phyloP scores from a whole-genome alignment of 23 tunicate genomes.

The Trididemnum clinides region DNA sequence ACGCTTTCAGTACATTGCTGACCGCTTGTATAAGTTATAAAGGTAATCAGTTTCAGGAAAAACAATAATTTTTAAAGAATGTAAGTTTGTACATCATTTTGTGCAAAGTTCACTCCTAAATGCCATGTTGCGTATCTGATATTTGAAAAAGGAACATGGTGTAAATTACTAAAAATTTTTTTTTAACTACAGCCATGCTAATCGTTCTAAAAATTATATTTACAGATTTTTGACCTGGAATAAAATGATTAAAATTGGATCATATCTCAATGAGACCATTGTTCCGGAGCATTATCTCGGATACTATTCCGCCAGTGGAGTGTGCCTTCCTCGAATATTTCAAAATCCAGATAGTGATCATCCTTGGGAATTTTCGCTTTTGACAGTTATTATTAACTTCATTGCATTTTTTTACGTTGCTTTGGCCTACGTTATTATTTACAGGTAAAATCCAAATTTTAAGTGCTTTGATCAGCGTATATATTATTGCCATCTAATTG shows the following conservation, averaged over 20 bases:
- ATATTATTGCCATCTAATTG: background rate
- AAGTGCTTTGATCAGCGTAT: background rate
- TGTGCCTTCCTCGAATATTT: constrained; percentile 53
- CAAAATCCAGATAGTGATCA: constrained; percentile 17
- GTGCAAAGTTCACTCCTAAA: too few species aligned
- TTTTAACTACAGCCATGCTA: too few species aligned
- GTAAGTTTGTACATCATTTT: too few species aligned
- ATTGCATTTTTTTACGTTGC: constrained; percentile 31
- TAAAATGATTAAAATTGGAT: background rate
- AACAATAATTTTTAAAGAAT: too few species aligned
- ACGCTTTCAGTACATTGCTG: too few species aligned
- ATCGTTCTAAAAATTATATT: too few species aligned
- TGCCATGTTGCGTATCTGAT: too few species aligned
- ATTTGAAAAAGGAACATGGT: too few species aligned
- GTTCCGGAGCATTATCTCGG: constrained; percentile 32
- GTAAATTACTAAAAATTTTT: too few species aligned
- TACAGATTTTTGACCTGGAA: constrained; percentile 23
- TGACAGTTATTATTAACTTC: constrained; percentile 40
- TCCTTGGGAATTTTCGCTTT: constrained; percentile 36
- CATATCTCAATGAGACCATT: background rate
- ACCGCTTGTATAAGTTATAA: too few species aligned
- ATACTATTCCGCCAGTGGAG: constrained; percentile 51
- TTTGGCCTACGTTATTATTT: constrained; percentile 25
- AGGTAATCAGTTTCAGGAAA: too few species aligned
- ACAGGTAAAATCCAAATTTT: constrained; percentile 16